Evolutionary conservation across 2,888 invertebrate genomes (phyloP).

Genomic region (Pelosia muscerda): DNA sequence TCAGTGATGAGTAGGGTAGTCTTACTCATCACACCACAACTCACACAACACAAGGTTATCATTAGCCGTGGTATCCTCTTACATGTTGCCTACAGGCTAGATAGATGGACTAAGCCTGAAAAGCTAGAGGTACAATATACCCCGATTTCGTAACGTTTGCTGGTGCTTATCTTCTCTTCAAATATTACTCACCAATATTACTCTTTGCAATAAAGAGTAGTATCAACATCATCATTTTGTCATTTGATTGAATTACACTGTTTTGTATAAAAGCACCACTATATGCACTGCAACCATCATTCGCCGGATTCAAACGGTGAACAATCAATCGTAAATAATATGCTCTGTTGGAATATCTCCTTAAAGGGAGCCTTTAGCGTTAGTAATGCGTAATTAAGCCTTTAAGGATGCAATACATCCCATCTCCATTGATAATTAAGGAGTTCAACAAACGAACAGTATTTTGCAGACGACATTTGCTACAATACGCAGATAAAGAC

Average conservation of each 20-base stretch:
- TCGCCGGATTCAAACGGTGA: not conserved
- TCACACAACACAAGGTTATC: too few species aligned
- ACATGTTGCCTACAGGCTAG: too few species aligned
- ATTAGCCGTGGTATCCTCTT: too few species aligned
- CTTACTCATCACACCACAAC: too few species aligned
- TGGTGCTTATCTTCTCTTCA: too few species aligned
- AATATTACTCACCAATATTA: too few species aligned
- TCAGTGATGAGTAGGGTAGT: too few species aligned
- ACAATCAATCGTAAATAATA: constrained; percentile 22
- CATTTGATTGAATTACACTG: not conserved
- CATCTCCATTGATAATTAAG: constrained; percentile 57
- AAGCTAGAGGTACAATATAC: too few species aligned
- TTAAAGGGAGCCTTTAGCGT: constrained; percentile 49
- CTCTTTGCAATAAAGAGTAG: too few species aligned
- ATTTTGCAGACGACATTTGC: constrained; percentile 48
- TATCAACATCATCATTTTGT: not conserved
- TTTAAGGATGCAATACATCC: constrained; percentile 64
- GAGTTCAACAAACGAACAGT: constrained; percentile 56
- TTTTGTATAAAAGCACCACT: not conserved
- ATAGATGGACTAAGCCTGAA: too few species aligned
- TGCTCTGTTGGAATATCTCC: constrained; percentile 24
- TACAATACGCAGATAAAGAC: constrained; percentile 45
- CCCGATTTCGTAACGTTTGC: too few species aligned
- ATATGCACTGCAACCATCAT: not conserved
- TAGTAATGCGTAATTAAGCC: constrained; percentile 63